Evolutionary conservation across 2,797 vertebrate genomes (phyloP).

Genomic region (Amblyraja radiata): DNA sequence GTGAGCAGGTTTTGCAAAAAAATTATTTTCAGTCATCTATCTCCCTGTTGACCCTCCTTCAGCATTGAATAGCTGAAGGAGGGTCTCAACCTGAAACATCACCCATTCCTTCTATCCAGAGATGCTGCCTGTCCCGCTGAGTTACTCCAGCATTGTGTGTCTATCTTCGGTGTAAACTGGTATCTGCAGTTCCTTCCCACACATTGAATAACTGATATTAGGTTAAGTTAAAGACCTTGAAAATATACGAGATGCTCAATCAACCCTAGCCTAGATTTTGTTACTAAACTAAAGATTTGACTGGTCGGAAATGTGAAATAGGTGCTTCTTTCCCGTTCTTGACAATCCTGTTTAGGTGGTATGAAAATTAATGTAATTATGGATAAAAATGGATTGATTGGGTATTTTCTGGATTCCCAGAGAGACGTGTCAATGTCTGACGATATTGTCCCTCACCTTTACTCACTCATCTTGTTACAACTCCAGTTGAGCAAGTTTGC

Average conservation of each 20-base stretch:
- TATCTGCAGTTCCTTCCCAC: no score
- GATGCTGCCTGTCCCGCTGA: no score
- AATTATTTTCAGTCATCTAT: not conserved
- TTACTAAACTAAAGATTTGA: not conserved
- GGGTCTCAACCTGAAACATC: no score
- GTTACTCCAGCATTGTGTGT: no score
- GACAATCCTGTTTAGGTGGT: not conserved
- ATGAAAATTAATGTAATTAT: not conserved
- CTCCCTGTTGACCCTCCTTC: not conserved
- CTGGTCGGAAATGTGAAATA: not conserved
- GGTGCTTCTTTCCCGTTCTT: not conserved
- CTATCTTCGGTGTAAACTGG: no score
- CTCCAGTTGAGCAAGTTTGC: conserved; percentile 21
- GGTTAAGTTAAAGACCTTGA: not conserved
- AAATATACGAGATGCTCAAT: not conserved
- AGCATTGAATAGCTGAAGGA: not conserved
- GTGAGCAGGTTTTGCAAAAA: not conserved
- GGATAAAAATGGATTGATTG: not conserved
- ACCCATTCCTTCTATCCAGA: no score
- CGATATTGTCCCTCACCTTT: not conserved
- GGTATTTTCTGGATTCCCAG: not conserved
- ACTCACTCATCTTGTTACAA: not conserved
- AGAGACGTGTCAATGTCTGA: not conserved
- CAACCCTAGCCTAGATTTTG: not conserved
- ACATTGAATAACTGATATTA: no score